Percentiles rank a stretch among this genome's conserved stretches.
phyloP scores from a whole-genome alignment of 2,797 vertebrate genomes.

The Arctocebus calabarensis region DNA sequence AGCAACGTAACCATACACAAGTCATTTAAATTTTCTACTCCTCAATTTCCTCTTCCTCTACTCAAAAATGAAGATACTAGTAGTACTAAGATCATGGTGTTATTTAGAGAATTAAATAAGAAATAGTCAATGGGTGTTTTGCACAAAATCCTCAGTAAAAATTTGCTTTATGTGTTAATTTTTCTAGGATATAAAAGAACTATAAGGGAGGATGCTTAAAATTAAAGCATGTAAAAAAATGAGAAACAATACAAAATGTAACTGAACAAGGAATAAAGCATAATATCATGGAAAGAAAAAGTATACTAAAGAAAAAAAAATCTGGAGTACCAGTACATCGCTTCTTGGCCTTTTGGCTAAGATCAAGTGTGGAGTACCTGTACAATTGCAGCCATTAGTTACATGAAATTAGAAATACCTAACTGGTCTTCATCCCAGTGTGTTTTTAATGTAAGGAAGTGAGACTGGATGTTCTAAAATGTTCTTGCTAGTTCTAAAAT shows the following conservation, averaged over 20 bases:
- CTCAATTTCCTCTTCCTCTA: not conserved
- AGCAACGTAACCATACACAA: not conserved
- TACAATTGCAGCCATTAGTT: not conserved
- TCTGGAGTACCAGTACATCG: not conserved
- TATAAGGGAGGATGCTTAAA: not conserved
- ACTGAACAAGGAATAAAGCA: not conserved
- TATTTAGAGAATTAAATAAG: not conserved
- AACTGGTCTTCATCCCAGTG: not conserved
- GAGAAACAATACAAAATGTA: not conserved
- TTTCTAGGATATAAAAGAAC: not conserved
- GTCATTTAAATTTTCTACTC: not conserved
- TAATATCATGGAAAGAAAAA: not conserved
- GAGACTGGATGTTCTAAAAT: not conserved
- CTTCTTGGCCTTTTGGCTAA: too few species aligned
- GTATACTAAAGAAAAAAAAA: not conserved
- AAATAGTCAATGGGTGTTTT: not conserved
- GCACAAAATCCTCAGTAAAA: not conserved
- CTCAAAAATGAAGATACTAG: not conserved
- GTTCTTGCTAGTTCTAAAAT: not conserved
- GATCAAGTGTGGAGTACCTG: too few species aligned
- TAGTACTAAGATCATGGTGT: not conserved
- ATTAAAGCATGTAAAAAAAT: not conserved
- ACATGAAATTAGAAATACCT: not conserved
- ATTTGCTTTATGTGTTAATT: not conserved
- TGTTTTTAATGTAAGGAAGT: not conserved